Conservation (phyloP, 2,888 invertebrate genomes). For the Drepana falcataria region DNA sequence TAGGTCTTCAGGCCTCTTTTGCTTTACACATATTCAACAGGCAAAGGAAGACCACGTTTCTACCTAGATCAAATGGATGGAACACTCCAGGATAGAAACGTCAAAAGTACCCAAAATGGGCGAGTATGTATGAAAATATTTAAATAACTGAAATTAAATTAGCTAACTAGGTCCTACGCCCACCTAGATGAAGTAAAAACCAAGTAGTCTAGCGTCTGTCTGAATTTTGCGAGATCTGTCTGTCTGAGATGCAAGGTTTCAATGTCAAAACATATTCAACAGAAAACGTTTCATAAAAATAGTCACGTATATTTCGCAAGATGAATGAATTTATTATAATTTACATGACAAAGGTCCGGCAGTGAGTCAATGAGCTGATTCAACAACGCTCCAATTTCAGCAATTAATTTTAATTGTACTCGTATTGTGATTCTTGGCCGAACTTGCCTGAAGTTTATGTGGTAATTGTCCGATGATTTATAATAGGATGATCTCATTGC, state of each 20-base stretch:
- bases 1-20: too few relatives aligned
- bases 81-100: too few relatives aligned
- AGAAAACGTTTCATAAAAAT: neutral
- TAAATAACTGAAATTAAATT: too few relatives aligned
- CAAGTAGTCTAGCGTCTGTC: too few relatives aligned
- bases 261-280: neutral
- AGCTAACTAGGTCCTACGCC: too few relatives aligned
- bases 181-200: too few relatives aligned
- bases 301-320: neutral
- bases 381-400: neutral
- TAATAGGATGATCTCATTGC: neutral
- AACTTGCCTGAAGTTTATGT: neutral
- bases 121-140: too few relatives aligned
- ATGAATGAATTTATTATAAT: neutral
- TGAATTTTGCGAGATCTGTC: too few relatives aligned
- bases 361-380: conserved; percentile 2
- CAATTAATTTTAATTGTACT: conserved; percentile 2
- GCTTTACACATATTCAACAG: too few relatives aligned
- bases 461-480: neutral
- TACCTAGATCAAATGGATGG: too few relatives aligned
- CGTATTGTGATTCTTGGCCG: neutral
- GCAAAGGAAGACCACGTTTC: too few relatives aligned
- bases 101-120: too few relatives aligned
- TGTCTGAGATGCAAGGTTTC: neutral
- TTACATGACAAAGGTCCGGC: neutral